phyloP scores from a whole-genome alignment of 2,113 vertebrate genomes.

The Crotalus viridis region DNA sequence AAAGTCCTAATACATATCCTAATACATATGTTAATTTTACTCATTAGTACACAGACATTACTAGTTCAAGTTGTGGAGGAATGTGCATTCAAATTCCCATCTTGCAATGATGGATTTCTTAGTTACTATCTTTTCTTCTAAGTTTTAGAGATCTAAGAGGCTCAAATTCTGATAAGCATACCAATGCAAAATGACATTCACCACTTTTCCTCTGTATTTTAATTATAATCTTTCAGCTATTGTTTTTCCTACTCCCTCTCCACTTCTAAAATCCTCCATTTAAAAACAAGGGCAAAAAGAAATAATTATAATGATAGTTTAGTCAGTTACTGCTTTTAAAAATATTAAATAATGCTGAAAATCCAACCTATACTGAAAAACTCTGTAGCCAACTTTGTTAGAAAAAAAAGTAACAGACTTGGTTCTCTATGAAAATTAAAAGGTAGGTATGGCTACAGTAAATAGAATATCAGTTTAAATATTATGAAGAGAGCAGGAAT shows the following conservation, averaged over 20 bases:
- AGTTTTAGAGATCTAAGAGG: not conserved
- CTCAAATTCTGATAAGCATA: not conserved
- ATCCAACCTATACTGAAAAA: not conserved
- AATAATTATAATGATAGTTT: not conserved
- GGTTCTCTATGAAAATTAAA: not conserved
- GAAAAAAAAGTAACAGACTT: not conserved
- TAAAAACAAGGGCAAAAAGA: not conserved
- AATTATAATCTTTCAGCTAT: not conserved
- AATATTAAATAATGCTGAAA: not conserved
- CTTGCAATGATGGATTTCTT: no score
- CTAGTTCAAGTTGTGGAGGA: not conserved
- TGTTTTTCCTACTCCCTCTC: not conserved
- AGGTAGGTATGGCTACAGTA: not conserved
- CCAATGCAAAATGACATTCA: not conserved
- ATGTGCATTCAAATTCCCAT: no score
- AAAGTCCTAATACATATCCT: not conserved
- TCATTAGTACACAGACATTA: not conserved
- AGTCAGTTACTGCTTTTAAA: not conserved
- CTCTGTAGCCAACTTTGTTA: not conserved
- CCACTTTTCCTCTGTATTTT: not conserved
- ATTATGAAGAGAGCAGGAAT: not conserved
- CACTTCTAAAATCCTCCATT: not conserved
- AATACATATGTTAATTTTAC: not conserved
- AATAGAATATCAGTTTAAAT: not conserved
- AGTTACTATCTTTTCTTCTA: not conserved